Evolutionary conservation across 2,797 vertebrate genomes (phyloP), one percentile per base, ranked within the genome.

Genomic region (Chaenodraco wilsoni): DNA sequence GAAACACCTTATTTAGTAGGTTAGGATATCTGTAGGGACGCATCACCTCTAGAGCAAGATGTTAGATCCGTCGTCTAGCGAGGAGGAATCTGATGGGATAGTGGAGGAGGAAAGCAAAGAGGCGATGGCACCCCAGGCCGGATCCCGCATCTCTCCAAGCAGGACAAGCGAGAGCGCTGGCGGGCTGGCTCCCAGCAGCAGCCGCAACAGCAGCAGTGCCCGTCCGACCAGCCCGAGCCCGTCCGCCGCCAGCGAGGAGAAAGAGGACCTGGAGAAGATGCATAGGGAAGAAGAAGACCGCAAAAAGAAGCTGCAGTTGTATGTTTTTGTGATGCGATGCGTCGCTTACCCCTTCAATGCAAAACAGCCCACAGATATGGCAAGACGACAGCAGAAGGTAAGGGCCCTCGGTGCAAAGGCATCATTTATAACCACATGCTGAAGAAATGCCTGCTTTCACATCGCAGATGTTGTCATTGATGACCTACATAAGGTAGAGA

Each of bases 291-390:
- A 99, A 74, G 98, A 98, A 59, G 98, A 99, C 74, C 95, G 97
- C 70, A 99, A 99, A 83, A 98, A 96, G 95, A 97, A 97, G 92
- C 96, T 99, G 92, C 98, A 99, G 94, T 92, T 99, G 63, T 99
- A 99, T 76, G 98, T 99, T 86, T 99, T 99, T 93, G 97, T 99
- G 82, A 98, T 98, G 98, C 95, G 98, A 83, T 98, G 97, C 95
- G 82, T 99, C 92, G 98, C 98, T 72, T 98, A 99, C 84, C 98
- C 98, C 63, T 99, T 99, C 94, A 99, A 99, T 70, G 98, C 98
- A 85, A 99, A 98, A 87, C 98, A 99, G 92, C 98, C 98, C 88
- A 99, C 98, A 67, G 98, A 99, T 86, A 99, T 99, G 98, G 98
- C 98, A 83, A 93, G 98, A 91, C 95, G 98, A 92, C 98, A 99